Percentiles rank a stretch among this genome's conserved stretches.
Conservation (phyloP, 2,888 invertebrate genomes). For the Muschampia staudingeri region DNA sequence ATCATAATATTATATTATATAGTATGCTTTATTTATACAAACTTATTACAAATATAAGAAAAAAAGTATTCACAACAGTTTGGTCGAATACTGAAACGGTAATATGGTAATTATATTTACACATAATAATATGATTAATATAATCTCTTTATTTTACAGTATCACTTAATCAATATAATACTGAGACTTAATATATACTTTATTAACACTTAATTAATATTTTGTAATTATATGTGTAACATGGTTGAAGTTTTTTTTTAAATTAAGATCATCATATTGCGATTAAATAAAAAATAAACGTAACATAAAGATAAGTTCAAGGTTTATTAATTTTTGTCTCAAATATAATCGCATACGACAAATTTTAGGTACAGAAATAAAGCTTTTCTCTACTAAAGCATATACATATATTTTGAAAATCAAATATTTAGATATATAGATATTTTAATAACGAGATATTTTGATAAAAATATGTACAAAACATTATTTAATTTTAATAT, state of each 20-base stretch:
- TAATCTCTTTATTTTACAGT: slow-evolving; percentile 32
- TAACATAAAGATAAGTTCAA: not conserved
- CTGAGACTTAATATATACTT: not conserved
- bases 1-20: not conserved
- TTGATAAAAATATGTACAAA: not conserved
- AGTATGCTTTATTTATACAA: slow-evolving; percentile 31
- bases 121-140: slow-evolving; percentile 26
- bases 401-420: too few species aligned
- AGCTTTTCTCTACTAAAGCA: too few species aligned
- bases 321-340: too few species aligned
- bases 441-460: not conserved
- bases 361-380: too few species aligned
- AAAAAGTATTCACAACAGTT: slow-evolving; percentile 75
- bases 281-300: not conserved
- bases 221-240: not conserved
- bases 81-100: slow-evolving; percentile 85
- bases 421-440: not conserved
- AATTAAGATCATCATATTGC: not conserved
- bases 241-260: not conserved
- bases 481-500: not conserved
- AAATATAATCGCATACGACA: too few species aligned
- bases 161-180: not conserved
- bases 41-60: slow-evolving; percentile 39
- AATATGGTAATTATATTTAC: slow-evolving; percentile 60
- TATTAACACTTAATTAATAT: not conserved